These are phyloP conservation scores for Phylloscopus trochilus DNA, from an alignment of 2,113 vertebrate genomes.

Conservation along the genomic window DNA sequence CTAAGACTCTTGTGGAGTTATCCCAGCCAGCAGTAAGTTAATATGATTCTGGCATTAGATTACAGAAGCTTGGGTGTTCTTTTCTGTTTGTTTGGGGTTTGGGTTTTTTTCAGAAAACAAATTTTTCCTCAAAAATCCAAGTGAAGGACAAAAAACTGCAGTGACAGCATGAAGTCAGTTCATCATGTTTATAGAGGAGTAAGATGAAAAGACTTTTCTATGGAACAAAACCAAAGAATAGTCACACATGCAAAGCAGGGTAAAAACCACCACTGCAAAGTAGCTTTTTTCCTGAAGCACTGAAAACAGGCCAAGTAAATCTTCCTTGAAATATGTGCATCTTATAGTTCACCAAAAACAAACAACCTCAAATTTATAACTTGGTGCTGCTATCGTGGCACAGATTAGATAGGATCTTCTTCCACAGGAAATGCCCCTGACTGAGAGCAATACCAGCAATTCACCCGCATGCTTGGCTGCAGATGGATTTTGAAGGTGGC, in stretches of 20 bases:
- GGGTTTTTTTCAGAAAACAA: background rate
- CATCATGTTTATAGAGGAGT: background rate
- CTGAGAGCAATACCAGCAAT: background rate
- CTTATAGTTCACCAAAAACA: background rate
- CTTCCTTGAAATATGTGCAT: background rate
- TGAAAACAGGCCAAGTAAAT: background rate
- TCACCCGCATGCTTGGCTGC: fast-evolving
- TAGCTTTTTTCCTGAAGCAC: background rate
- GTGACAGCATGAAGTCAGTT: background rate
- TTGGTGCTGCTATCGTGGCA: background rate
- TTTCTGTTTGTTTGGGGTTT: background rate
- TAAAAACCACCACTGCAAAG: background rate
- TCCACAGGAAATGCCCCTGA: background rate
- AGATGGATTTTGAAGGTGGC: background rate
- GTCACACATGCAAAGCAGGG: background rate
- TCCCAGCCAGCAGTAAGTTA: background rate
- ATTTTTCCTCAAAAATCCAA: background rate
- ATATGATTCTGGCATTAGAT: background rate
- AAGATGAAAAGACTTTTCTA: background rate
- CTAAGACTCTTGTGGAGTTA: background rate
- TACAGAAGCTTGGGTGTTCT: background rate
- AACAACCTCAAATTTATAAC: background rate
- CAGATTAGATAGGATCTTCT: background rate
- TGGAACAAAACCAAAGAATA: background rate
- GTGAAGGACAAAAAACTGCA: background rate